Evolutionary conservation across 2,113 vertebrate species (phyloP), one percentile per base, ranked within the genome.

Genomic region (Cryptotis parvus): DNA sequence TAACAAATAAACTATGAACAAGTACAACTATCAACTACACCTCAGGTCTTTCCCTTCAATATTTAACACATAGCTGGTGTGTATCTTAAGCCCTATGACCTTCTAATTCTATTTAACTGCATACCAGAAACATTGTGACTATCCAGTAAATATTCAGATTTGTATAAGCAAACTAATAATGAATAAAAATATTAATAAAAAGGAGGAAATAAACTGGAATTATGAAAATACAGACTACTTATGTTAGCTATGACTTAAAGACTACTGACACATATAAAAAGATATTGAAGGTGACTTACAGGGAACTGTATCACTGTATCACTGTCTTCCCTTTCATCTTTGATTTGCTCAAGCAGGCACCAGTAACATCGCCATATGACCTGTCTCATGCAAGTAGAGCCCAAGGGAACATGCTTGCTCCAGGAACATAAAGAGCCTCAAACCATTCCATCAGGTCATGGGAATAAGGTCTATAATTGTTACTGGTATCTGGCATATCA

Each of bases 151-250:
- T 93, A 91, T 69, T 76, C 43, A 79, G 26, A 79, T 31, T 24
- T 79, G 33, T 37, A 65, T 20, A 90, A 16, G n/a, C 78, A 70
- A 82, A 74, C 65, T 95, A 75, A 85, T 31, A 76, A 81, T 37
- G 65, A 81, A 84, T 82, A 77, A 94, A 91, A 78, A 81, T 81
- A 90, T 65, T 9, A 65, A 29, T 65, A 29, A 65, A 65, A n/a
- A 65, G 29, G 88, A 77, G 31, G 72, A 90, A 78, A 65, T 65
- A 29, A 65, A 65, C 26, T 65, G 63, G 27, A 58, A 24, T 29
- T 65, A 65, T 20, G 20, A 65, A 31, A 65, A 31, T 65, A 29
- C 10, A 70, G 52, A 66, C 9, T 66, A 61, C 10, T 91, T 81
- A 22, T 1, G 72, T 55, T 82, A 68, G 84, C 91, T 61, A 66